Evolutionary conservation across 2,797 vertebrate genomes (phyloP), one percentile per base, ranked within the genome.

Genomic region (Nothura maculosa): DNA sequence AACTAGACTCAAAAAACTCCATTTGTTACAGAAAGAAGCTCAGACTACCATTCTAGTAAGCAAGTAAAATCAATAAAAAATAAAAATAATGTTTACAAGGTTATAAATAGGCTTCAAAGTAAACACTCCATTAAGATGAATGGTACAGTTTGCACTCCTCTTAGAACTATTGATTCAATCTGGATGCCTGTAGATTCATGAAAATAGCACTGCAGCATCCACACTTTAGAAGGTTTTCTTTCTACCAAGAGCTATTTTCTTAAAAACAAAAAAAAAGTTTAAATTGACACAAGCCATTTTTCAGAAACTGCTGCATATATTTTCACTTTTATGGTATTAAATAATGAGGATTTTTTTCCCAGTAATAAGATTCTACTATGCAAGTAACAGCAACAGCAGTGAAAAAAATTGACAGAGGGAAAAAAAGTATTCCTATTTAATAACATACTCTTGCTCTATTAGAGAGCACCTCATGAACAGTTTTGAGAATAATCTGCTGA

Each of bases 1-100:
- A 81, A n/a, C 14, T 42, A 27, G 21, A 30, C 17, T 86, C 12
- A 72, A 28, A 87, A 72, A 45, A 9, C 25, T 45, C 55, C 2
- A 19, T 38, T 84, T 88, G 10, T 84, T 75, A 62, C 20, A 79
- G 60, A 66, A 64, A 78, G 47, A 86, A 76, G 24, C 15, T 27
- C 81, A 42, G 88, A 66, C 30, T 84, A 86, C 22, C 58, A 81
- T 88, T 79, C 63, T 79, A 73, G 62, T 76, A 84, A 75, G 50
- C 17, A 85, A 85, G 36, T 64, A 93, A 76, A 88, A 88, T 93
- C 62, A 84, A 92, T 92, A 95, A 90, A 90, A 66, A 93, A 77
- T 94, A 90, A 90, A 92, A 93, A 88, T 70, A 77, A 80, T 58
- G 28, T 85, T 96, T 78, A 72, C 58, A 85, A 76, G 22, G 60